Percentiles rank a stretch among this genome's conserved stretches.
phyloP scores from a whole-genome alignment of 2,797 vertebrate genomes.

The Neomorphus geoffroyi region DNA sequence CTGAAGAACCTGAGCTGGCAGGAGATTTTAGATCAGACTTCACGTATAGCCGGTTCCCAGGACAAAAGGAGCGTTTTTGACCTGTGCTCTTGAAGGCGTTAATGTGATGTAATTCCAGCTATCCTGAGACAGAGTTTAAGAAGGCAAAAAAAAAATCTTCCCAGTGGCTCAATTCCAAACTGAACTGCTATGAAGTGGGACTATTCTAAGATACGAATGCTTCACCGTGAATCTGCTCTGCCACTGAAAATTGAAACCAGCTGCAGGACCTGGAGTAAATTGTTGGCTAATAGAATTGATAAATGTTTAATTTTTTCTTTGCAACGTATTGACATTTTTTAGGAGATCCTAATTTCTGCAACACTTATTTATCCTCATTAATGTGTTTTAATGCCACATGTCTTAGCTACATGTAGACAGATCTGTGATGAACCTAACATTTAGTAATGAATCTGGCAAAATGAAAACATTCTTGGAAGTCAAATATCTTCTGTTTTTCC shows the following conservation, averaged over 20 bases:
- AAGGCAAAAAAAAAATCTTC: not conserved
- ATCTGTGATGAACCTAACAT: not conserved
- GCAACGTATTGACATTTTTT: not conserved
- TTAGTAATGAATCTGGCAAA: not conserved
- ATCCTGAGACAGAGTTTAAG: not conserved
- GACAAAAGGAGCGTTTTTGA: not conserved
- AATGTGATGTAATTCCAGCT: slow-evolving; percentile 52
- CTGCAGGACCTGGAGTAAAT: not conserved
- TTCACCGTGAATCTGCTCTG: not conserved
- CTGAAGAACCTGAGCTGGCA: not conserved
- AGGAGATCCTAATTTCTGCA: not conserved
- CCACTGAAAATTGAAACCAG: not conserved
- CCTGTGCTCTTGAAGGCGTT: slow-evolving; percentile 30
- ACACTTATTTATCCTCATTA: not conserved
- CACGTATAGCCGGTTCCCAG: not conserved
- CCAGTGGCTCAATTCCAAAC: not conserved
- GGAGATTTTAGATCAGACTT: not conserved
- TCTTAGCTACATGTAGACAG: not conserved
- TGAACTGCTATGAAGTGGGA: not conserved
- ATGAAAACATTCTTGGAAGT: not conserved
- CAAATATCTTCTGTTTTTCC: not conserved
- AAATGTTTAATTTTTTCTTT: not conserved
- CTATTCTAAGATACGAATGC: not conserved
- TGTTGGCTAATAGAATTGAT: not conserved
- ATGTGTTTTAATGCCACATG: not conserved